Evolutionary conservation across 1,140 invertebrate species (phyloP), one percentile per base, ranked within the genome.

Genomic region (Nebria ingens): DNA sequence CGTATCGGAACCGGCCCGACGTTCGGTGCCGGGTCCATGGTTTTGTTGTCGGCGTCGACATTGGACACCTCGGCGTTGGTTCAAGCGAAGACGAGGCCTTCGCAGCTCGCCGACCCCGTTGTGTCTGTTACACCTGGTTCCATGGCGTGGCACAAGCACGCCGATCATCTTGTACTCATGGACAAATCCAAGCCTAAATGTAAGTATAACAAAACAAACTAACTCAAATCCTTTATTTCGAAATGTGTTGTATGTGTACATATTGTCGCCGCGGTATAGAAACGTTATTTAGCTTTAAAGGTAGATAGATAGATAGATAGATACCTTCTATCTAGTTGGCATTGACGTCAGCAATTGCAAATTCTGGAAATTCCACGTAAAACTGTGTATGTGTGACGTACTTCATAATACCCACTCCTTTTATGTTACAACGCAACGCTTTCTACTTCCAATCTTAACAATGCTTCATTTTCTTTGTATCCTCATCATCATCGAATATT

Each of bases 121-220:
- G n/a, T 62, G 52, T 58, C 63, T 62, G 75, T 76, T 76, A 73
- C 73, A 76, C 65, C 73, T 73, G 70, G 73, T 75, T 74, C 76
- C 72, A 79, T 78, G 72, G 79, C 80, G 74, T 84, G 81, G 81
- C 83, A 83, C 69, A 82, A 81, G 68, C 81, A 85, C 70, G n/a
- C n/a, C n/a, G 81, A 86, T 72, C 80, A 83, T 68, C 76, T 83
- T 69, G 80, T 83, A 77, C 77, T 82, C 63, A 80, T 83, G 77
- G 82, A 85, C 70, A 82, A 83, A 69, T 78, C 78, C 68, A 83
- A 83, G 74, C 76, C 77, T 62, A 84, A 83, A 80, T 72, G 82
- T 84, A 71, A 80, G 80, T 78, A 34, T 9, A 6, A 34, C 25
- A 34, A 6, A 34, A 9, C 25, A 34, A 34, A 9, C 25, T 34